Conservation (phyloP, 2,113 vertebrate genomes). For the Telmatochromis sp. region DNA sequence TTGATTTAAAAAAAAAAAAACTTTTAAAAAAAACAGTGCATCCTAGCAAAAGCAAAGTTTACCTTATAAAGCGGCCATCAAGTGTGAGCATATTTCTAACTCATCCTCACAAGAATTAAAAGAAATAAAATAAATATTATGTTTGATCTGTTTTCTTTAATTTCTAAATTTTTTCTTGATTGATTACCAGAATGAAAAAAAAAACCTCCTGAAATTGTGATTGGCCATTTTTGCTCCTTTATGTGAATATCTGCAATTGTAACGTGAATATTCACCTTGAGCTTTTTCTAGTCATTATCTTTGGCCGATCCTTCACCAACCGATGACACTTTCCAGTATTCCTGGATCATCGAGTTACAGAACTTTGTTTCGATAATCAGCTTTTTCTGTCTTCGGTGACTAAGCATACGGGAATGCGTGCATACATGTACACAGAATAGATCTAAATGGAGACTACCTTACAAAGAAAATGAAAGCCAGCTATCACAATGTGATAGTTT, state of each 20-base stretch:
- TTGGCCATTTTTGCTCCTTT: background rate
- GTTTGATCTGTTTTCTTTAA: background rate
- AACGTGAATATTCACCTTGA: background rate
- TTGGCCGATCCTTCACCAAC: background rate
- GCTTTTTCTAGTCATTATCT: background rate
- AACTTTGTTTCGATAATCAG: background rate
- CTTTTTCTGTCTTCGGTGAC: background rate
- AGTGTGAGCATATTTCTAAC: background rate
- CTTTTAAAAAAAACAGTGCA: accelerated
- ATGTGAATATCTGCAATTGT: background rate
- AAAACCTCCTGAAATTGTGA: background rate
- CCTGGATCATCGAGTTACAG: background rate
- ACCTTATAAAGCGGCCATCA: background rate
- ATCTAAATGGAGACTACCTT: background rate
- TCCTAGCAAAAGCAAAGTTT: background rate
- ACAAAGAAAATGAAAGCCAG: background rate
- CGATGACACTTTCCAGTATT: background rate
- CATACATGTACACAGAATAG: background rate
- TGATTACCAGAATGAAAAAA: background rate
- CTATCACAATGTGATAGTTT: background rate
- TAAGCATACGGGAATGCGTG: background rate
- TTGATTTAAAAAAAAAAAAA: accelerated
- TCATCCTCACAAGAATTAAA: background rate
- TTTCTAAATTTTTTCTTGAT: background rate
- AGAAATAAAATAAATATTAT: background rate